Percentiles rank a stretch among this genome's conserved stretches.
Evolutionary conservation across 2,797 vertebrate species (phyloP).

Genomic region (Eulemur rubriventer): DNA sequence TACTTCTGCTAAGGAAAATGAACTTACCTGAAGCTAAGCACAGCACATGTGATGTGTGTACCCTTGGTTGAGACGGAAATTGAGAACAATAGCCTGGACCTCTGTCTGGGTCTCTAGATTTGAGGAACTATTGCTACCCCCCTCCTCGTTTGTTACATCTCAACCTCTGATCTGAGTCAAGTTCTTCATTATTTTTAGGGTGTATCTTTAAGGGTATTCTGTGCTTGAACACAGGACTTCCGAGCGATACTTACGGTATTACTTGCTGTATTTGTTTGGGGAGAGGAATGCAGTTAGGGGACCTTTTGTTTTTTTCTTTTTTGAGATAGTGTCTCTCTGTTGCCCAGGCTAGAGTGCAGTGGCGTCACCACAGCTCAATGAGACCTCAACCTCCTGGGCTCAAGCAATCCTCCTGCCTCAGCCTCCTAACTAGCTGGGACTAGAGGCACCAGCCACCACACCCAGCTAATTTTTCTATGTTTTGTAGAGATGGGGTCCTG

Average conservation of each 20-base stretch:
- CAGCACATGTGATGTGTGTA: not conserved
- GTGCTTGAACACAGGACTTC: not conserved
- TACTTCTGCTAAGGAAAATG: not conserved
- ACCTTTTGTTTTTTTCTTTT: not conserved
- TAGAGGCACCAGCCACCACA: not conserved
- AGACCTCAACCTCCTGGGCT: not conserved
- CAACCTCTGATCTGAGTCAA: not conserved
- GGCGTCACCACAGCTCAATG: not conserved
- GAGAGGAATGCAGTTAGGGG: not conserved
- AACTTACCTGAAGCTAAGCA: not conserved
- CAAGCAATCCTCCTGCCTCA: not conserved
- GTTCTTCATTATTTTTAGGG: not conserved
- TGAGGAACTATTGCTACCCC: not conserved
- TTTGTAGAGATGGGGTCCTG: not conserved
- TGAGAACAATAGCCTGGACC: not conserved
- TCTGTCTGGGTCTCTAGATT: not conserved
- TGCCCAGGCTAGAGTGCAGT: not conserved
- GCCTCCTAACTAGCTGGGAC: not conserved
- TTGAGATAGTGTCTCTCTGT: not conserved
- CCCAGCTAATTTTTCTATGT: not conserved
- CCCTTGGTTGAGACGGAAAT: not conserved
- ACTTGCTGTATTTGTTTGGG: not conserved
- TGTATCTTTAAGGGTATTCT: accelerated
- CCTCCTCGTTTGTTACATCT: accelerated
- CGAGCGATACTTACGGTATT: not conserved